Evolutionary conservation across 2,888 invertebrate genomes (phyloP).

Genomic region (Actias luna): DNA sequence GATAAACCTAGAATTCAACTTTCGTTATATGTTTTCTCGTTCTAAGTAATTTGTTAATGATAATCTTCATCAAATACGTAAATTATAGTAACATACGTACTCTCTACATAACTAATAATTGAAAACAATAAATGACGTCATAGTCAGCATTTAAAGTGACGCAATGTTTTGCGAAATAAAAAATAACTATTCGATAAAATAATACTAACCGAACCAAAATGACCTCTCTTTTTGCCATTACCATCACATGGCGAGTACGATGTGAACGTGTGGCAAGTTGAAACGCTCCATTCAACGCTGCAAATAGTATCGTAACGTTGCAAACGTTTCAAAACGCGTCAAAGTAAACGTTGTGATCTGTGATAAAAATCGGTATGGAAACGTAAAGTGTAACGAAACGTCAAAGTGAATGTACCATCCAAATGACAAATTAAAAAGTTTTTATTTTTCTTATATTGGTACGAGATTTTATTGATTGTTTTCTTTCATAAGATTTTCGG

Average conservation of each 20-base stretch:
- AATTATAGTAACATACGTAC: no score
- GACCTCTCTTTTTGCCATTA: constrained; percentile 18
- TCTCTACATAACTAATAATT: neutral
- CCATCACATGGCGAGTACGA: constrained; percentile 17
- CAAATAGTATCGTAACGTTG: constrained; percentile 11
- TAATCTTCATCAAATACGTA: no score
- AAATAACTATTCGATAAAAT: constrained; percentile 2
- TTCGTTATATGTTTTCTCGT: neutral
- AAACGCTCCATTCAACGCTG: constrained; percentile 18
- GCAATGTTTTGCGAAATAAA: constrained; percentile 10
- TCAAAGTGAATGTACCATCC: constrained; percentile 80
- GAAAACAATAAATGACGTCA: constrained; percentile 1
- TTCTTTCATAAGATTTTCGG: constrained; percentile 82
- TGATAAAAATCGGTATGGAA: constrained; percentile 43
- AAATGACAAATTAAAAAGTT: constrained; percentile 82
- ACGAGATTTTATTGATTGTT: constrained; percentile 83
- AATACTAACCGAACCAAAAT: neutral
- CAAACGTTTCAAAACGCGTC: constrained; percentile 12
- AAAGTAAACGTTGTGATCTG: neutral
- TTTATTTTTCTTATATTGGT: constrained; percentile 82
- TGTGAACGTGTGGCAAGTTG: constrained; percentile 20
- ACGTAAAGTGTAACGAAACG: constrained; percentile 64
- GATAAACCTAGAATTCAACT: neutral
- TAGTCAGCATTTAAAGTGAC: neutral
- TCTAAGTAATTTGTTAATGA: neutral